Evolutionary conservation across 2,888 invertebrate genomes (phyloP).

Genomic region (Philereme transversata): DNA sequence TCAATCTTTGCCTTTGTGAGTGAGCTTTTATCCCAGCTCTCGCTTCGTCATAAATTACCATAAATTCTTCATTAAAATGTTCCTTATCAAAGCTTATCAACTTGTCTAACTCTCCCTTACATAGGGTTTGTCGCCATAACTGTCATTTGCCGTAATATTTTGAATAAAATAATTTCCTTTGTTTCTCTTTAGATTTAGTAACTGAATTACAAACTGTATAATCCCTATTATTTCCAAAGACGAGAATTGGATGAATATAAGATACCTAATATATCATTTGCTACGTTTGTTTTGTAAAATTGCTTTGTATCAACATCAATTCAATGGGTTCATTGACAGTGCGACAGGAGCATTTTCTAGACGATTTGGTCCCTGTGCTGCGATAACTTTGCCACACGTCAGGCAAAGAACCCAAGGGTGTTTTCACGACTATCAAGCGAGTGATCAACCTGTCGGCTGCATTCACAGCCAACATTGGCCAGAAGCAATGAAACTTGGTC

Average conservation of each 20-base stretch:
- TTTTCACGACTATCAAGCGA: slow-evolving; percentile 25
- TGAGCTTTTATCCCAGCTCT: slow-evolving; percentile 44
- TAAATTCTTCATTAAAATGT: slow-evolving; percentile 62
- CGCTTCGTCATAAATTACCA: slow-evolving; percentile 54
- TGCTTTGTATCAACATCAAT: too few species aligned
- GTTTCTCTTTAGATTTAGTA: slow-evolving; percentile 26
- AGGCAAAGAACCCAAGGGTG: slow-evolving; percentile 38
- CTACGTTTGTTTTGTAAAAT: too few species aligned
- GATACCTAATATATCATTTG: too few species aligned
- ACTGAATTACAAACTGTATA: slow-evolving; percentile 16
- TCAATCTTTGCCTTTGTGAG: slow-evolving; percentile 53
- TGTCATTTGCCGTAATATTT: too few species aligned
- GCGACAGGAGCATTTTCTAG: slow-evolving; percentile 26
- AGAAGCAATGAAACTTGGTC: slow-evolving; percentile 11
- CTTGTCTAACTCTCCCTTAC: slow-evolving; percentile 39
- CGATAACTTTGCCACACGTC: slow-evolving; percentile 35
- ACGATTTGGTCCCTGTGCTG: slow-evolving; percentile 31
- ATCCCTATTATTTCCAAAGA: slow-evolving; percentile 14
- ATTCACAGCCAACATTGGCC: slow-evolving; percentile 17
- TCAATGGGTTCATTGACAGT: slow-evolving; percentile 28
- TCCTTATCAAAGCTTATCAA: slow-evolving; percentile 49
- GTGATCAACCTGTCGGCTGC: slow-evolving; percentile 43
- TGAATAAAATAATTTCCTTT: slow-evolving; percentile 4
- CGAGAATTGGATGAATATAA: neutral
- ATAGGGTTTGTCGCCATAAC: slow-evolving; percentile 33